Evolutionary conservation across 2,888 invertebrate genomes (phyloP), one percentile per base, ranked within the genome.

Genomic region (Tribolium freemani): DNA sequence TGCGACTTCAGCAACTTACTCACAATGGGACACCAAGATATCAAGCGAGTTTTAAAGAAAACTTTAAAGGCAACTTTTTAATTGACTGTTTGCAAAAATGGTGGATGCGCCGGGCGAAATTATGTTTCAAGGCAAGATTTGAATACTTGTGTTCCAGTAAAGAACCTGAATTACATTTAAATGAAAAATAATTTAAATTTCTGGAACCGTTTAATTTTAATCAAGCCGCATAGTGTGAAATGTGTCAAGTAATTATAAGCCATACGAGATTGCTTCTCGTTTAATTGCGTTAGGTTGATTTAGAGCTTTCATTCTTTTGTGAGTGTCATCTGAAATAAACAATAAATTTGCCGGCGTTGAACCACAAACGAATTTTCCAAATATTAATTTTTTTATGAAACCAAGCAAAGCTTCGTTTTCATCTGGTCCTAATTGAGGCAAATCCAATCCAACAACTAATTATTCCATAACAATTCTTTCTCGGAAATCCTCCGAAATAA

Each of bases 231-330:
- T 10, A 46, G 20, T 31, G 13, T 46, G 45, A 63, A 50, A 60
- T 26, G 21, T 48, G 20, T 46, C 21, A 60, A 60, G 46, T 45
- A 45, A 44, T 45, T 16, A 45, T 58, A 45, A 58, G 16, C 56
- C 11, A 44, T 13, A 16, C 63, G 50, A 48, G 51, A 50, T 63
- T 31, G 63, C 31, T 26, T 16, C 13, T 5, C 5, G 53, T 61
- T 50, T 61, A 61, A 61, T 61, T 50, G 31, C 50, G 21, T 50
- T 48, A 61, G 30, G n/a, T 31, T 61, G 61, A 61, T 61, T 61
- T 50, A 61, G 30, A 20, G 60, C 16, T 1, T 60, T 46, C 21
- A 30, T 60, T 60, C 58, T 50, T 58, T 58, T 21, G 5, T 16
- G 10, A 54, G n/a, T 57, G 57, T 44, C 16, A 9, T 44, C 44